Evolutionary conservation across 2,888 invertebrate genomes (phyloP).

Genomic region (Callyntrura guangdongensis): DNA sequence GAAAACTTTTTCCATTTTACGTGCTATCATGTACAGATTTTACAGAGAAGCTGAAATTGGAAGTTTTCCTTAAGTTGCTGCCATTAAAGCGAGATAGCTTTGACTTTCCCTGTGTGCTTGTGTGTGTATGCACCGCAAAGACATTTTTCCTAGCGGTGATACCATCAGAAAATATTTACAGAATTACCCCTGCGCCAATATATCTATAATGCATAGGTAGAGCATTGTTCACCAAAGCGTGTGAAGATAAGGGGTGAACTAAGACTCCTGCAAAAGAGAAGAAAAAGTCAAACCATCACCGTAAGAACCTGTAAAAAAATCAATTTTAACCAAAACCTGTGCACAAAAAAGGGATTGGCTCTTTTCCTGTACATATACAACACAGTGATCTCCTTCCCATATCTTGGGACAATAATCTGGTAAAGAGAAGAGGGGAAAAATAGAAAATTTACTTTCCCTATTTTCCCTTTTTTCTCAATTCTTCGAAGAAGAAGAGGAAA

Average conservation of each 20-base stretch:
- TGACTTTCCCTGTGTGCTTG: no score
- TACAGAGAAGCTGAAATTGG: background rate
- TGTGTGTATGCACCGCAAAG: no score
- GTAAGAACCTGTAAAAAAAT: background rate
- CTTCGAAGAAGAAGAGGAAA: background rate
- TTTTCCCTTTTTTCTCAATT: background rate
- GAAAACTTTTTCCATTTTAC: background rate
- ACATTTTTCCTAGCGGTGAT: no score
- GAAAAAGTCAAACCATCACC: background rate
- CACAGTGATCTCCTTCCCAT: background rate
- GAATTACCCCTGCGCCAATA: no score
- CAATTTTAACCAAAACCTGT: background rate
- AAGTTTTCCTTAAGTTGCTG: no score
- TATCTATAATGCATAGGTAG: no score
- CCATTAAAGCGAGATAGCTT: no score
- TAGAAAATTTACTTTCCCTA: slow-evolving; percentile 28
- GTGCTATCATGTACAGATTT: background rate
- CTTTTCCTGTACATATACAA: background rate
- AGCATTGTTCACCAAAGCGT: no score
- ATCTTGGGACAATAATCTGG: slow-evolving; percentile 41
- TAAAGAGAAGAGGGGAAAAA: background rate
- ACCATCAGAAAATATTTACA: no score
- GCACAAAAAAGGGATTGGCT: slow-evolving; percentile 24
- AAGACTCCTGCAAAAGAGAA: background rate
- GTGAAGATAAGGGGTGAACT: background rate